These are phyloP conservation scores for Spilarctia lutea DNA, from an alignment of 2,888 invertebrate species.

Conservation along the genomic window DNA sequence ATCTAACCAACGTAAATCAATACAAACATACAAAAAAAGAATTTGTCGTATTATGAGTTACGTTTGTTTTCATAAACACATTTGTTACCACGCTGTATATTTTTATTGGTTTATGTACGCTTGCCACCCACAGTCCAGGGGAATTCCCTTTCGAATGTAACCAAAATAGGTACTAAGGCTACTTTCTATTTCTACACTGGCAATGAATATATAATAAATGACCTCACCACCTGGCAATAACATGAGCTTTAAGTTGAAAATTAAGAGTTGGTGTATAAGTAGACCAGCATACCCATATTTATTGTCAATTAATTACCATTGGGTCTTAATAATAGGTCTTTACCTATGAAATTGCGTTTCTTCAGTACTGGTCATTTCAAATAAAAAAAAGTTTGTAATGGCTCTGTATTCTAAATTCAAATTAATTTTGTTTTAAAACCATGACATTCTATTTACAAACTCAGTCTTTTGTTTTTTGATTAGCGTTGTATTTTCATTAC, in stretches of 20 bases:
- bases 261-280: not conserved
- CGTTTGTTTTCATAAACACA: constrained; percentile 9
- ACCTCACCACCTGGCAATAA: not conserved
- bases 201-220: not conserved
- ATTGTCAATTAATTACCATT: too few species aligned
- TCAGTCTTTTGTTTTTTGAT: too few species aligned
- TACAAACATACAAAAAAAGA: not conserved
- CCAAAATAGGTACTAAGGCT: not conserved
- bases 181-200: not conserved
- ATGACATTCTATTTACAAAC: too few species aligned
- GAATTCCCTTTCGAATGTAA: not conserved
- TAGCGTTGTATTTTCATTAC: too few species aligned
- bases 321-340: too few species aligned
- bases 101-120: constrained; percentile 5
- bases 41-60: not conserved
- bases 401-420: too few species aligned
- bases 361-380: too few species aligned
- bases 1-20: not conserved
- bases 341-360: too few species aligned
- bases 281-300: too few species aligned
- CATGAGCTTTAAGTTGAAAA: not conserved
- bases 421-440: too few species aligned
- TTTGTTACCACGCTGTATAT: constrained; percentile 6
- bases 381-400: too few species aligned
- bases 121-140: constrained; percentile 13